Evolutionary conservation across 2,113 vertebrate genomes (phyloP), one percentile per base, ranked within the genome.

Genomic region (Engystomops pustulosus): DNA sequence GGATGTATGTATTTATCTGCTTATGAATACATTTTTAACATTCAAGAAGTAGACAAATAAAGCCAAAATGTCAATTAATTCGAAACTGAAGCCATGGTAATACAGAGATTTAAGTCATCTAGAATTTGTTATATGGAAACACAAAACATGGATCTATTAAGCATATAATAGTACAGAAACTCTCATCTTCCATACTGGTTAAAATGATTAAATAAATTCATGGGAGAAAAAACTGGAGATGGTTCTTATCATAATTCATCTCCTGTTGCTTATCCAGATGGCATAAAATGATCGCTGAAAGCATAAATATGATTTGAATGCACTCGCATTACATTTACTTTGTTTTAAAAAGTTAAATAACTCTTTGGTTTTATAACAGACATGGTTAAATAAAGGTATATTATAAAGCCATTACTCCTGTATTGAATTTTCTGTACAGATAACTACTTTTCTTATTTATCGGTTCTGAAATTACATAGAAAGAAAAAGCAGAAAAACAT

Each of bases 191-290:
- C 15, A 32, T 65, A 20, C 27, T 65, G 25, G 25, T 65, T 32
- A 65, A 65, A 32, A 65, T 17, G 27, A 32, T 65, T 4, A 65
- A 6, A 62, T 0, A 30, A 4, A 65, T 65, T 65, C 27, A 30
- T 32, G 3, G 2, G 15, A 34, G 17, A 32, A 15, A 65, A 32
- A 65, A 65, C 27, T 65, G 58, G 5, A 65, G 60, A 14, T 34
- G 27, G 27, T 17, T 65, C 60, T 65, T 30, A 65, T 65, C 60
- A 65, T 23, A 32, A 65, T 65, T 65, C 60, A 65, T 32, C 60
- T 65, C 60, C 60, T 65, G 30, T 65, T 65, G 60, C 30, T 65
- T 30, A 65, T 32, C 60, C 60, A 65, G 60, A 65, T 65, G 60
- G 60, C 60, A 65, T 65, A 65, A 32, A 65, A 65, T 65, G 27